Base-by-base conservation (phyloP, 2,888 invertebrate species). In the Drosophila prolongata region DNA sequence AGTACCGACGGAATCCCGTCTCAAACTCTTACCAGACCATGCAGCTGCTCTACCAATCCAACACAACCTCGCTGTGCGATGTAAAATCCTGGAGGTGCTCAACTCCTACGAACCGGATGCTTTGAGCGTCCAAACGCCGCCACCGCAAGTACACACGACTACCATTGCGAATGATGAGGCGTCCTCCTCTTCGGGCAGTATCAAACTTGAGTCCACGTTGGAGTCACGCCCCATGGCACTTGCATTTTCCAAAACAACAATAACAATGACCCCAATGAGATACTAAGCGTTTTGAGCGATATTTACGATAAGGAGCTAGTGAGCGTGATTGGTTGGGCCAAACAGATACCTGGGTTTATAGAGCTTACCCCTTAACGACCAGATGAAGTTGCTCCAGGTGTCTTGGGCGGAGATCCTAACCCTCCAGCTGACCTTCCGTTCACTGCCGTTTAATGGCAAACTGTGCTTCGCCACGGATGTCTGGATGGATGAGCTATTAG, bases 371-470 rank as follows among this genome's bases (percentile, higher is more conserved):
- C 93, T 99, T 13, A 97, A 98, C 89, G 98, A 99, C 93, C 98
- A 99, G 94, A 99, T 99, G 95, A 94, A 98, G 81, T 93, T 97
- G 56, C 93, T 99, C 49, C 97, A 98, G 91, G 96, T 96, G 78
- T 98, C 98, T 6, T 99, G 99, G 98, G 97, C 98, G 1, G 98
- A 99, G 94, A 97, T 99, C 92, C 93, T 98, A 58, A 97, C 97
- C 42, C 94, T 99, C 62, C 98, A 97, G 90, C 93, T 98, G 71
- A 97, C 98, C 43, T 98, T 96, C 93, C 95, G 98, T 77, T 98
- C 98, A 65, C 94, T 97, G 92, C 95, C 96, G n/a, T 92, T 94
- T 73, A 90, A 91, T 75, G 94, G 94, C 1, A 93, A 92, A 72
- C 93, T 98, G 75, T 95, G 96, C 86, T 98, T 97, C 93, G 97